Evolutionary conservation across 2,888 invertebrate species (phyloP).

Genomic region (Scrobipalpa atriplicella): DNA sequence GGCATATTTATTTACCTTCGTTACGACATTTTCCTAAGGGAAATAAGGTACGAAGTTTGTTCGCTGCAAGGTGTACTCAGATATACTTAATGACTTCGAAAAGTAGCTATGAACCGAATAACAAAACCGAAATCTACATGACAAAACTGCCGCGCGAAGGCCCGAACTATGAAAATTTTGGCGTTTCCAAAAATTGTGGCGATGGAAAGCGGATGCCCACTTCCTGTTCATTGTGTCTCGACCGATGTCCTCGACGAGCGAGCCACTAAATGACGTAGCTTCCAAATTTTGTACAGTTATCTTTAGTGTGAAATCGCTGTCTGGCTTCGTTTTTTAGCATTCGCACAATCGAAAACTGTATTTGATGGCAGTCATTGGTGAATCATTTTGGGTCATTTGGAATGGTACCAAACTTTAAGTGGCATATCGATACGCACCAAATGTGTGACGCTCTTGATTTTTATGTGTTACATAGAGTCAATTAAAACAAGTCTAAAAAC

Average conservation of each 20-base stretch:
- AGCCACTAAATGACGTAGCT: constrained; percentile 65
- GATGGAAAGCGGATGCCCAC: constrained; percentile 71
- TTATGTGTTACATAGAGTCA: not conserved
- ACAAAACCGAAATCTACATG: constrained; percentile 61
- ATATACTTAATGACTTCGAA: not conserved
- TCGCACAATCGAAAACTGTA: constrained; percentile 28
- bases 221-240: constrained; percentile 70
- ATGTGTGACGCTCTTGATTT: not conserved
- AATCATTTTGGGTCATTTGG: constrained; percentile 19
- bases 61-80: not conserved
- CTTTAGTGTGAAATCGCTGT: constrained; percentile 65
- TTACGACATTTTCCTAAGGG: not conserved
- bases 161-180: constrained; percentile 75
- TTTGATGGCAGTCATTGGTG: constrained; percentile 11
- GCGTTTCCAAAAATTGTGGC: constrained; percentile 76
- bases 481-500: not conserved
- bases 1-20: constrained; percentile 1
- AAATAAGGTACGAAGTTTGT: not conserved
- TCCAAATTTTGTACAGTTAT: constrained; percentile 73
- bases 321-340: constrained; percentile 42
- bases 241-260: constrained; percentile 74
- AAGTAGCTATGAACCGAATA: constrained; percentile 18
- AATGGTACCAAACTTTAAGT: not conserved
- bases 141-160: constrained; percentile 63
- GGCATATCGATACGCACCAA: not conserved